These are phyloP conservation scores for Oreortyx pictus DNA, from an alignment of 2,797 vertebrate genomes.

Conservation along the genomic window DNA sequence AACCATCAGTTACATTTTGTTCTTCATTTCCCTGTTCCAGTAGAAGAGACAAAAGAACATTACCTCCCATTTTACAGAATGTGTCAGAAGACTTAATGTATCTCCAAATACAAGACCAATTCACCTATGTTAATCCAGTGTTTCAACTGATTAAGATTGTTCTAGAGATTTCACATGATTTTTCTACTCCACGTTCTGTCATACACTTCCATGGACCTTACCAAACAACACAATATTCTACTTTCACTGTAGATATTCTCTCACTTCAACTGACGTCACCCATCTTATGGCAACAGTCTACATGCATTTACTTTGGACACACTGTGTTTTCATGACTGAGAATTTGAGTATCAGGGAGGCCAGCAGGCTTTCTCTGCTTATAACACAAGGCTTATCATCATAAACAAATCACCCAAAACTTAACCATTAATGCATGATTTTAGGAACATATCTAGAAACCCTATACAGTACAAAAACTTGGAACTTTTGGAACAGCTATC, in stretches of 20 bases:
- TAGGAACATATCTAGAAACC: not conserved
- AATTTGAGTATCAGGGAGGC: not conserved
- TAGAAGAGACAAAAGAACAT: not conserved
- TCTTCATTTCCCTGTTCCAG: not conserved
- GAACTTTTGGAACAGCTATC: too few species aligned
- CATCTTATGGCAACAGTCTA: not conserved
- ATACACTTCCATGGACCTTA: too few species aligned
- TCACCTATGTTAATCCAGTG: accelerated
- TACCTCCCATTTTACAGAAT: not conserved
- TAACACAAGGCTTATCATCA: not conserved
- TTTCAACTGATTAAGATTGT: too few species aligned
- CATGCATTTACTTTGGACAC: too few species aligned
- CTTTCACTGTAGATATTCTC: not conserved
- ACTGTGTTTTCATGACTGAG: too few species aligned
- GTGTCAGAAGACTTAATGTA: too few species aligned
- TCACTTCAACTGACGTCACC: not conserved
- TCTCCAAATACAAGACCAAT: not conserved
- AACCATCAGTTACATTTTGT: not conserved
- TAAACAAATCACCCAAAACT: not conserved
- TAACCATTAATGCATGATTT: not conserved
- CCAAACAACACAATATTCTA: not conserved
- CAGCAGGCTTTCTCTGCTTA: not conserved
- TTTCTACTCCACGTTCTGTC: not conserved
- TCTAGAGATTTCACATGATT: not conserved
- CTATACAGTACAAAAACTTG: too few species aligned